Base-by-base conservation (phyloP, 1,140 invertebrate species). In the Drosophila ambigua region DNA sequence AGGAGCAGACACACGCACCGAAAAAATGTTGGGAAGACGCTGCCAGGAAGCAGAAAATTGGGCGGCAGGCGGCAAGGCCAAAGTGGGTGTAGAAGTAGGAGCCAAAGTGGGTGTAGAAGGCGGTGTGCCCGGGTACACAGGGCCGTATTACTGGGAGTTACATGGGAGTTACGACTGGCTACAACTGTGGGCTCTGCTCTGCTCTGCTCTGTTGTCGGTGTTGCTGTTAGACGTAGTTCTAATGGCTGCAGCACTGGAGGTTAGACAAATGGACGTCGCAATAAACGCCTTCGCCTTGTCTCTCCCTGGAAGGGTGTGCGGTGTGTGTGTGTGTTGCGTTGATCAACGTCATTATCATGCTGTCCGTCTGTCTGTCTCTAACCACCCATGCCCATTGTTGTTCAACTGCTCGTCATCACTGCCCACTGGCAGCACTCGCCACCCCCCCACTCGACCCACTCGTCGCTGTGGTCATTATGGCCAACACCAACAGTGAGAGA, bases 251-350 rank as follows among this genome's bases (percentile, higher is more conserved):
- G 20, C 20, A 20, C 20, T 20, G 20, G 46, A 28, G 23, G 54
- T 57, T 84, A 77, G 77, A 84, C 77, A 84, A 84, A 84, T 84
- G 82, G 68, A 84, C 73, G 78, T 66, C 64, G 64, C 64, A 59
- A 69, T 69, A 60, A 77, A 58, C 54, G 64, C 54, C 49, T 43
- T 59, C 11, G 4, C 35, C 35, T 13, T n/a, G n/a, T 11, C 35
- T 44, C 26, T 35, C 44, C 31, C 9, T 72, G 50, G 48, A 48
- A 69, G 81, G 77, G 77, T 20, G n/a, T n/a, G n/a, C 16, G 0
- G 23, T 23, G 23, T 23, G 23, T 23, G 23, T 23, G 23, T 23
- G 23, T 85, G 81, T 84, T 84, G 64, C 68, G 77, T 78, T 82
- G 81, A 84, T 84, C 81, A 84, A 85, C 77, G 78, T 71, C 72